A percentile compares a stretch with the other conserved stretches of the same genome.
phyloP scores from a whole-genome alignment of 2,797 vertebrate genomes.

The Microchirus variegatus region DNA sequence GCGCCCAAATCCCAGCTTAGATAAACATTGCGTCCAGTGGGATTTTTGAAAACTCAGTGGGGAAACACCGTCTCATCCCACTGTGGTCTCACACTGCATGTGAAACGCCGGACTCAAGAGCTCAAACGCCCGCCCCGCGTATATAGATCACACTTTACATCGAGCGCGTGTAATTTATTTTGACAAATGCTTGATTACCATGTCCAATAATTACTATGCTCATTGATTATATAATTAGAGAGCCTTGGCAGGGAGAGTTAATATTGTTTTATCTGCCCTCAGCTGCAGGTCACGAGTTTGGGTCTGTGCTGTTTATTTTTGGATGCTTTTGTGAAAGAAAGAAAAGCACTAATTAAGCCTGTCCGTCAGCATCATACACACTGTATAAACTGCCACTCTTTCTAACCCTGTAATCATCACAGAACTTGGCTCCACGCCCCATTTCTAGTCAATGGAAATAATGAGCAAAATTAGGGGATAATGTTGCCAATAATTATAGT shows the following conservation, averaged over 20 bases:
- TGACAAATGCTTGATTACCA: background rate
- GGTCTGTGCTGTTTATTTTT: conserved; percentile 35
- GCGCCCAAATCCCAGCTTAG: background rate
- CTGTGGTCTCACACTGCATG: background rate
- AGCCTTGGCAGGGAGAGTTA: conserved; percentile 3
- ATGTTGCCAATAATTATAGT: conserved; percentile 58
- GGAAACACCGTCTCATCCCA: background rate
- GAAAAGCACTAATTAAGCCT: conserved; percentile 48
- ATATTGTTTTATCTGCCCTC: conserved; percentile 28
- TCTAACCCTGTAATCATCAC: conserved; percentile 63
- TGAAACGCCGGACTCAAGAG: background rate
- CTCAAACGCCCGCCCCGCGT: background rate
- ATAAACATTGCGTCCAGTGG: background rate
- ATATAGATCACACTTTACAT: background rate
- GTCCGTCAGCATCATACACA: conserved; percentile 52
- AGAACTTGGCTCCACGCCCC: conserved; percentile 50
- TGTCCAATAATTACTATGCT: conserved; percentile 15
- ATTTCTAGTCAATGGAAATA: conserved; percentile 61
- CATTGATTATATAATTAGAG: conserved; percentile 10
- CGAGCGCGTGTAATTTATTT: background rate
- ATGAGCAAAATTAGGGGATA: conserved; percentile 61
- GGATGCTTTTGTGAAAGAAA: conserved; percentile 19
- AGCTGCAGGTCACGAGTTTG: conserved; percentile 35
- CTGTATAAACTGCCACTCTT: conserved; percentile 42
- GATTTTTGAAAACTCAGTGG: too few relatives aligned